A percentile compares a stretch with the other conserved stretches of the same genome.
These are phyloP conservation scores for Spilosoma lubricipeda DNA, from an alignment of 2,888 invertebrate genomes.

Conservation along the genomic window DNA sequence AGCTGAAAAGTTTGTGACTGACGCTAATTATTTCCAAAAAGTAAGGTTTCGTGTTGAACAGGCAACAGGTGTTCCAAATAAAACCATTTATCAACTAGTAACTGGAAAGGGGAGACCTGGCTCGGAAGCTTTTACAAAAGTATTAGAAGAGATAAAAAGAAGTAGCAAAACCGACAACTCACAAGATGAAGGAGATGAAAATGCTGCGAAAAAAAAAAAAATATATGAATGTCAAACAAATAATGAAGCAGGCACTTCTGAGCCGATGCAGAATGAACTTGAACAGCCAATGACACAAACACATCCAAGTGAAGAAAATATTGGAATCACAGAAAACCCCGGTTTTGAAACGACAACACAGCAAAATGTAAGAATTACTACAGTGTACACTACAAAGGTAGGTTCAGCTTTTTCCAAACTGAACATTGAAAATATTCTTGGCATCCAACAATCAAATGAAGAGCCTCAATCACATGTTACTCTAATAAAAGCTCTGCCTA, in stretches of 20 bases:
- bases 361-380: not conserved
- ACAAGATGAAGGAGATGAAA: not conserved
- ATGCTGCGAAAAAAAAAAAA: not conserved
- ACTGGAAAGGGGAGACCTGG: not conserved
- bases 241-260: not conserved
- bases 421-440: not conserved
- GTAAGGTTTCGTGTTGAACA: not conserved
- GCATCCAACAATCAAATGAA: not conserved
- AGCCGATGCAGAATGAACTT: not conserved
- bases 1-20: constrained; percentile 5
- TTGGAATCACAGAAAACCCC: not conserved
- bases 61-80: not conserved
- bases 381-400: not conserved
- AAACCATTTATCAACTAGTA: not conserved
- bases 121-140: not conserved
- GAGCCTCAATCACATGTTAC: not conserved
- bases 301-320: not conserved
- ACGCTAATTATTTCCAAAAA: constrained; percentile 10
- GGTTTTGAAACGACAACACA: not conserved
- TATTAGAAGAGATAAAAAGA: not conserved
- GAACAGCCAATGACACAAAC: not conserved
- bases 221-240: not conserved
- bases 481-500: not conserved
- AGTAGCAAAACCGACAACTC: not conserved
- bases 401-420: not conserved